Base-by-base conservation (phyloP, 2,113 vertebrate species). In the Pitta sordida region DNA sequence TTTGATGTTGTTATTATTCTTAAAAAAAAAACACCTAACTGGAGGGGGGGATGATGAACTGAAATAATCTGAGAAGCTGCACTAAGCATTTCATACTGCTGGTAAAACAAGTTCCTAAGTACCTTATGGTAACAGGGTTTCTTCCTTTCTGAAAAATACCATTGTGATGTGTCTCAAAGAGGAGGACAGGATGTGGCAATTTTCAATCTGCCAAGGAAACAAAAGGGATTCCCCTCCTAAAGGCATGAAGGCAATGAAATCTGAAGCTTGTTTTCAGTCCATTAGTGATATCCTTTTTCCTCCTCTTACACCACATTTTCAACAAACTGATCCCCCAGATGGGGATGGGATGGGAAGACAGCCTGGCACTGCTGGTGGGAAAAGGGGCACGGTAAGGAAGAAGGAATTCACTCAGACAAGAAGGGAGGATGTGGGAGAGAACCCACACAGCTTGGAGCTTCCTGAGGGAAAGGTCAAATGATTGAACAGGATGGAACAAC, bases 31-130 rank as follows among this genome's bases (percentile, higher is more conserved):
- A n/a, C n/a, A n/a, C n/a, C 23, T 77, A 58, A 94, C 83, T 58
- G 63, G 30, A 46, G 24, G 49, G 53, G n/a, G 43, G 10, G 65
- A 82, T 19, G 34, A 81, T 53, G 46, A 79, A 91, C 19, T 58
- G 68, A 44, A 93, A 90, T 64, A 73, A 94, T 75, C 82, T 67
- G 64, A 67, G 62, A 67, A 55, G 44, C 59, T 51, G 18, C 4
- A 44, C 19, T 37, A 58, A 81, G 74, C 23, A 62, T 74, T 89
- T 80, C 71, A 29, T 34, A 63, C 6, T 18, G 36, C 68, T 71
- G 70, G 63, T 74, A 68, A 80, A 93, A 88, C 43, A 76, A 80
- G 62, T 81, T 78, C 43, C 79, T 94, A 94, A 92, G 59, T 82
- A 80, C 64, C 52, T 86, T 65, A 77, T 1, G 6, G 8, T 48